These are phyloP conservation scores for Ophion costatus DNA, from an alignment of 2,888 invertebrate species.

Conservation along the genomic window DNA sequence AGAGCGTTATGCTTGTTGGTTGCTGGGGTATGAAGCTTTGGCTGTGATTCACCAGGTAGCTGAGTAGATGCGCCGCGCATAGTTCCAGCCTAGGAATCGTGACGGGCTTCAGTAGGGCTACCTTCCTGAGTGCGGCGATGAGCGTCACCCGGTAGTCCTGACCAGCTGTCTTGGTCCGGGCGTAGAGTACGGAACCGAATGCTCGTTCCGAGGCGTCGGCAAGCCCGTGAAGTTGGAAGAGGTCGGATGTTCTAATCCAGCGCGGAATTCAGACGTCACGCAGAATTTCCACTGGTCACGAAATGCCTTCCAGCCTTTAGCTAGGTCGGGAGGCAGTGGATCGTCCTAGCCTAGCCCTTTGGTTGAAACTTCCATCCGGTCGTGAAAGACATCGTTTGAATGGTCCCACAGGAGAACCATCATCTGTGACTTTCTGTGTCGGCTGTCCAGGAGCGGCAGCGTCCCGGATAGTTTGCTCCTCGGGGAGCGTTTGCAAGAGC, in stretches of 20 bases:
- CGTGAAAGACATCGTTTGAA: not conserved
- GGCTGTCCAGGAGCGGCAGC: too few species aligned
- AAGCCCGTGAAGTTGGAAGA: constrained; percentile 9
- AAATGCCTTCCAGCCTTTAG: too few species aligned
- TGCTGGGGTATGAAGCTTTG: constrained; percentile 6
- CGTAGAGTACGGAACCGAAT: constrained; percentile 11
- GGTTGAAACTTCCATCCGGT: not conserved
- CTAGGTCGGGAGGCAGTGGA: too few species aligned
- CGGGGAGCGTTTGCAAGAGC: not conserved
- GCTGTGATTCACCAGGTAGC: constrained; percentile 31
- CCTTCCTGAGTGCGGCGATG: not conserved
- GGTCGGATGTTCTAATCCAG: not conserved
- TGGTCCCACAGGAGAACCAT: not conserved
- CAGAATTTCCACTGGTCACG: too few species aligned
- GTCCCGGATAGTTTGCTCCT: not conserved
- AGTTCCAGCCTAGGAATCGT: constrained; percentile 63
- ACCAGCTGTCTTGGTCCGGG: not conserved
- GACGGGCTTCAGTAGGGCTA: constrained; percentile 7
- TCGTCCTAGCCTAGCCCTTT: not conserved
- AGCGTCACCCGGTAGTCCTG: not conserved
- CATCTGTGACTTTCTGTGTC: too few species aligned
- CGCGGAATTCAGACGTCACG: too few species aligned
- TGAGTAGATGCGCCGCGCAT: constrained; percentile 57
- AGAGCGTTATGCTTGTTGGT: not conserved
- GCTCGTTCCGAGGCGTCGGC: constrained; percentile 28